Evolutionary conservation across 2,888 invertebrate genomes (phyloP), one percentile per base, ranked within the genome.

Genomic region (Eucera pruinosa): DNA sequence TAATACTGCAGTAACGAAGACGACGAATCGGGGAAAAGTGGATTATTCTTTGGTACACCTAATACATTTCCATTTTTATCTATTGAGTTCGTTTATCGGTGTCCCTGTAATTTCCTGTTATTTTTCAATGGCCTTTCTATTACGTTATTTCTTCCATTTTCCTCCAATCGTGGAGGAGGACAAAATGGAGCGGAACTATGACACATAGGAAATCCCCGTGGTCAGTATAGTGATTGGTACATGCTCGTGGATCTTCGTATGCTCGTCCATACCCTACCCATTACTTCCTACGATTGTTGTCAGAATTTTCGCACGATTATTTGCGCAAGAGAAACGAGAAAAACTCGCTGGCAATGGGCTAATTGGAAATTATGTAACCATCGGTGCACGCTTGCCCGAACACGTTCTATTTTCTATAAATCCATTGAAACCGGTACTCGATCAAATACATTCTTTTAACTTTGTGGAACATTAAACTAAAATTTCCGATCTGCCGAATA

Each of bases 251-350:
- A 76, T 82, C 82, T 82, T 82, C 71, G 69, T 68, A 41, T 43
- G 15, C 54, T 30, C 36, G 43, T 41, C 45, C 54, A 23, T 58
- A 69, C 50, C 71, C 67, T 70, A 75, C 67, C 69, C 58, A 67
- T 67, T 43, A 66, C 75, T 83, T 85, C 83, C 85, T 82, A 81
- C 81, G 62, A 84, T 84, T 84, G 84, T 84, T 84, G 71, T 58
- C 70, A 18, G 70, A 52, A 78, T 75, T 75, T 81, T 84, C 84
- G 66, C 84, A 84, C 84, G 77, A 83, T 84, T 79, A 85, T 83
- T 64, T 58, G 48, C 27, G 54, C 58, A 41, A 47, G 52, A 55
- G 54, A 71, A 79, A 43, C 64, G 75, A 75, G 69, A 84, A 75
- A 73, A 77, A 71, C 76, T 64, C 61, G 58, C n/a, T 43, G 77